Percentiles rank a stretch among this genome's conserved stretches.
Conservation (phyloP, 2,888 invertebrate species). For the Drosophila nr. perissopoda region DNA sequence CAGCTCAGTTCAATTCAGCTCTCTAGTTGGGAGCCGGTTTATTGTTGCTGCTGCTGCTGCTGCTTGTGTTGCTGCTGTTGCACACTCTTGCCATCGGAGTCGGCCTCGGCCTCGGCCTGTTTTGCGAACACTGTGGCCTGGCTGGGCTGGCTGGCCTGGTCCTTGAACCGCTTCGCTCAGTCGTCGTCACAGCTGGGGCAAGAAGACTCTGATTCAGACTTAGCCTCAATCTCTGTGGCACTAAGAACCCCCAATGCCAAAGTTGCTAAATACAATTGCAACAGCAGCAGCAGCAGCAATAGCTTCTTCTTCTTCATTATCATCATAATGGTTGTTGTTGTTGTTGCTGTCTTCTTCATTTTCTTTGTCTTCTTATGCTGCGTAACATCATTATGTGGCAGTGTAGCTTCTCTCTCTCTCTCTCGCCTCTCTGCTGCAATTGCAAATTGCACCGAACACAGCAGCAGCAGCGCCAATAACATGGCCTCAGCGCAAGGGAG, state of each 20-base stretch:
- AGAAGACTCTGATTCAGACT: conserved; percentile 4
- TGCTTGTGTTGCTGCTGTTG: conserved; percentile 2
- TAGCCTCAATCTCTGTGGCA: conserved; percentile 19
- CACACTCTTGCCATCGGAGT: neutral
- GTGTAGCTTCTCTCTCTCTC: conserved; percentile 33
- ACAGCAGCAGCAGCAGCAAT: conserved; percentile 20
- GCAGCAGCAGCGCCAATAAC: conserved; percentile 18
- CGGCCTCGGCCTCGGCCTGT: conserved; percentile 52
- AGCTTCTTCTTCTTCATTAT: conserved; percentile 18
- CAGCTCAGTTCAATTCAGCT: conserved; percentile 10
- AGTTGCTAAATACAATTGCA: conserved; percentile 31
- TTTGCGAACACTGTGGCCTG: conserved; percentile 36
- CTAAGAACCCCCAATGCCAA: conserved; percentile 39
- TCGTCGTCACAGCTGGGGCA: conserved; percentile 11
- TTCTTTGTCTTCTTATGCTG: conserved; percentile 18
- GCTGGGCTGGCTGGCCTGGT: conserved; percentile 62
- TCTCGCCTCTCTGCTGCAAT: conserved; percentile 45
- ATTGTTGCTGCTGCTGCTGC: conserved; percentile 37
- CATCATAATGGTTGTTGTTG: conserved; percentile 4
- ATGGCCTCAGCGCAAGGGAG: conserved; percentile 36
- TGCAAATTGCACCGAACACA: conserved; percentile 61
- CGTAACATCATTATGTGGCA: conserved; percentile 5
- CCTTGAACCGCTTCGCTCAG: conserved; percentile 79
- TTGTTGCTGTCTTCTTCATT: conserved; percentile 12
- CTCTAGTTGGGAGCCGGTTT: conserved; percentile 58